A percentile compares a stretch with the other conserved stretches of the same genome.
Evolutionary conservation across 2,888 invertebrate genomes (phyloP).

Genomic region (Itoplectis maculator): DNA sequence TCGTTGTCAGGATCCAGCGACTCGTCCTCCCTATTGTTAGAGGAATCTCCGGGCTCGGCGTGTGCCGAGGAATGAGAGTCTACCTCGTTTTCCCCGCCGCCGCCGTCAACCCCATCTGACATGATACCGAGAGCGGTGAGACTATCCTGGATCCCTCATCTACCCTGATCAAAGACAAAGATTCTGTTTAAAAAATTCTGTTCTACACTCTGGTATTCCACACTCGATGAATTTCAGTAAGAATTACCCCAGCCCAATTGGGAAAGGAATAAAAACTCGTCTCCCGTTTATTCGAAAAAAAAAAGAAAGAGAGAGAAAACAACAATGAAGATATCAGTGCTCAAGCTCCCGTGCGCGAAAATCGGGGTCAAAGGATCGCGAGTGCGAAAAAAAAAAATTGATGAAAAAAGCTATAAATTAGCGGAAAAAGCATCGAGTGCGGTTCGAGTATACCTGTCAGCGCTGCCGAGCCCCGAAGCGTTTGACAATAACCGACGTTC

Average conservation of each 20-base stretch:
- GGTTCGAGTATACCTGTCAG: constrained; percentile 40
- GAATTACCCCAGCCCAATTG: no score
- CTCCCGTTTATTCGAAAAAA: no score
- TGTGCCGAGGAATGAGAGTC: constrained; percentile 83
- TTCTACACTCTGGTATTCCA: no score
- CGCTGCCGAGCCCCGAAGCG: constrained; percentile 29
- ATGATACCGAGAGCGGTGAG: constrained; percentile 76
- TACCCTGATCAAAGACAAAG: constrained; percentile 68
- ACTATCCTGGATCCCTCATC: constrained; percentile 77
- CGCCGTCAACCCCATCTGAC: constrained; percentile 83
- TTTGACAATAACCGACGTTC: constrained; percentile 26
- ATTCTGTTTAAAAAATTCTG: no score
- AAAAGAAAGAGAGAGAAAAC: no score
- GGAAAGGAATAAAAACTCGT: no score
- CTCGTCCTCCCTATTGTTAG: constrained; percentile 83
- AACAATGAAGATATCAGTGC: no score
- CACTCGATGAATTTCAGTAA: no score
- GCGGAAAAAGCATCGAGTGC: not conserved
- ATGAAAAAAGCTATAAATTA: not conserved
- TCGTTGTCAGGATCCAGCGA: constrained; percentile 85
- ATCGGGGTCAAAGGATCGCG: no score
- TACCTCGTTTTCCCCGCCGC: constrained; percentile 84
- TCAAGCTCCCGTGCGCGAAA: no score
- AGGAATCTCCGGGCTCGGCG: constrained; percentile 80
- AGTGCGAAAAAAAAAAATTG: not conserved